These are phyloP conservation scores for Siniperca scherzeri DNA, from an alignment of 2,797 vertebrate species.

Conservation along the genomic window DNA sequence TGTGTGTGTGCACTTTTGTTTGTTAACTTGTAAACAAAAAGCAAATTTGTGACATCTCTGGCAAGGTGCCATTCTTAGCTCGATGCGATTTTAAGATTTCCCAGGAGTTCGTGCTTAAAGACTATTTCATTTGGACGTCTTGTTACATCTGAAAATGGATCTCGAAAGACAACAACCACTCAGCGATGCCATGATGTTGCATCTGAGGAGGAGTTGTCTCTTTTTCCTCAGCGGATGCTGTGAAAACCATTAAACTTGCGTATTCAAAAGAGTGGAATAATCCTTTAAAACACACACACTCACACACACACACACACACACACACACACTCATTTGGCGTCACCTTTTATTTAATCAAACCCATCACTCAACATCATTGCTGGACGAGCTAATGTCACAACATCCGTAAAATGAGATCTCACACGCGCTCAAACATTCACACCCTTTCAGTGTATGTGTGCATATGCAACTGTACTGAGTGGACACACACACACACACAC, in stretches of 20 bases:
- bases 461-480: slow-evolving; percentile 70
- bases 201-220: slow-evolving; percentile 21
- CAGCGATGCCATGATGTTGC: not conserved
- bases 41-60: slow-evolving; percentile 73
- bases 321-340: slow-evolving; percentile 38
- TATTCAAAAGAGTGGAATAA: slow-evolving; percentile 52
- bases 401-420: slow-evolving; percentile 82
- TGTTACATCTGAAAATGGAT: slow-evolving; percentile 45
- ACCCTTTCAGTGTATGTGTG: slow-evolving; percentile 62
- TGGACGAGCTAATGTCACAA: slow-evolving; percentile 71
- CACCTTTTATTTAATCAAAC: slow-evolving; percentile 57
- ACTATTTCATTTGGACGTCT: slow-evolving; percentile 54
- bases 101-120: slow-evolving; percentile 61
- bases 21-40: slow-evolving; percentile 80
- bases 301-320: slow-evolving; percentile 3
- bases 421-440: slow-evolving; percentile 75
- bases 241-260: slow-evolving; percentile 17
- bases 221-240: slow-evolving; percentile 2
- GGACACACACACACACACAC: slow-evolving; percentile 58
- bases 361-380: slow-evolving; percentile 62
- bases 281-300: slow-evolving; percentile 20
- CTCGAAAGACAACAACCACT: slow-evolving; percentile 15
- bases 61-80: slow-evolving; percentile 59
- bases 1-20: slow-evolving; percentile 76
- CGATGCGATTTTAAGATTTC: slow-evolving; percentile 52